Base-by-base conservation (phyloP, 2,113 vertebrate species). In the Paraplagusia blochii region DNA sequence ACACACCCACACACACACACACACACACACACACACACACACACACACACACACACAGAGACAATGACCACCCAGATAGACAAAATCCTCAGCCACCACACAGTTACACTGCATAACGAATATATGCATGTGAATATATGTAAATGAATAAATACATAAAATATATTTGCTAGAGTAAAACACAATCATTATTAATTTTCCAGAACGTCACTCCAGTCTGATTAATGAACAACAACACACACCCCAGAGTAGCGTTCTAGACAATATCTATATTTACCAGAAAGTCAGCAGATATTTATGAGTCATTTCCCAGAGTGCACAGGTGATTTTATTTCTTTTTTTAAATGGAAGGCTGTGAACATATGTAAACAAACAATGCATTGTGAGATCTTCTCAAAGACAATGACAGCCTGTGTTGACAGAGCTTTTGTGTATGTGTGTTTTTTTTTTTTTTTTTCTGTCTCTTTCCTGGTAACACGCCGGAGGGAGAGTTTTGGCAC, bases 261-360 rank as follows among this genome's bases (percentile, higher is more conserved):
- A 65, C 59, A 55, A 45, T 15, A 36, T 73, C 77, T 84, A 81
- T 83, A 81, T 87, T 80, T 76, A 80, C 60, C 36, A 52, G 49
- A 64, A 77, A 77, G 60, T 53, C 29, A 7, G 63, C 34, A 64
- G 72, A 84, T 75, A 65, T 74, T 66, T 69, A 48, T 9, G 1
- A 68, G 61, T 44, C 1, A 2, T 66, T 77, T 76, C 69, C 58
- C 74, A 66, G 57, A 58, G 65, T 55, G 62, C 49, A 44, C n/a
- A 58, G 44, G 46, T 44, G 22, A 29, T 29, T 29, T 29, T 6
- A 2, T 29, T 29, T 29, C 22, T 29, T 76, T 65, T 54, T 48
- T 8, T 13, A 53, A 47, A 57, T 48, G 40, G 40, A 40, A 7
- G 48, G 65, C 57, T 66, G 76, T 81, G 64, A 68, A 74, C 52